These are phyloP conservation scores for Ancistrus triradiatus DNA, from an alignment of 2,113 vertebrate genomes.

Conservation along the genomic window DNA sequence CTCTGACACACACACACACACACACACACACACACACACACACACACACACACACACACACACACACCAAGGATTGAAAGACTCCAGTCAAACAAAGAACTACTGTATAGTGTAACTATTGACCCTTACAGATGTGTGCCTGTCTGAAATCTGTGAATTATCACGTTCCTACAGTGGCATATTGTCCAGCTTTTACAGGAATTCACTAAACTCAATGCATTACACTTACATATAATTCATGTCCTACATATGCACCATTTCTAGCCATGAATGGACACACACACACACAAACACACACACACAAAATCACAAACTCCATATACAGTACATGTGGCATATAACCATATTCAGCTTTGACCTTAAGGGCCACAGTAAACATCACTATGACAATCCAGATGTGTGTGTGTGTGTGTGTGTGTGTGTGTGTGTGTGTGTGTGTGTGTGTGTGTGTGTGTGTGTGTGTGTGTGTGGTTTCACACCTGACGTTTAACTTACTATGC, in stretches of 20 bases:
- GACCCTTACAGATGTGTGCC: constrained; percentile 6
- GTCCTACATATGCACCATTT: neutral
- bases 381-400: constrained; percentile 11
- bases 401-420: neutral
- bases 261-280: constrained; percentile 16
- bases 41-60: no score
- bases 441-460: no score
- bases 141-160: constrained; percentile 13
- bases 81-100: constrained; percentile 15
- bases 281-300: no score
- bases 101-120: constrained; percentile 1
- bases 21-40: neutral
- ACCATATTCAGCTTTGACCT: neutral
- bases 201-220: constrained; percentile 40
- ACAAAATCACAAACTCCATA: constrained; percentile 5
- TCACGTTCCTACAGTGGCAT: constrained; percentile 14
- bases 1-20: neutral
- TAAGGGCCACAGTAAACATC: constrained; percentile 28
- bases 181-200: constrained; percentile 22
- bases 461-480: neutral
- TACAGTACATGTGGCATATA: neutral
- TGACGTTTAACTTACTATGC: neutral
- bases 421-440: no score
- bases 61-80: neutral
- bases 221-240: constrained; percentile 17